A percentile compares a stretch with the other conserved stretches of the same genome.
Evolutionary conservation across 2,797 vertebrate genomes (phyloP).

Genomic region (Schizopygopsis malacanthus): DNA sequence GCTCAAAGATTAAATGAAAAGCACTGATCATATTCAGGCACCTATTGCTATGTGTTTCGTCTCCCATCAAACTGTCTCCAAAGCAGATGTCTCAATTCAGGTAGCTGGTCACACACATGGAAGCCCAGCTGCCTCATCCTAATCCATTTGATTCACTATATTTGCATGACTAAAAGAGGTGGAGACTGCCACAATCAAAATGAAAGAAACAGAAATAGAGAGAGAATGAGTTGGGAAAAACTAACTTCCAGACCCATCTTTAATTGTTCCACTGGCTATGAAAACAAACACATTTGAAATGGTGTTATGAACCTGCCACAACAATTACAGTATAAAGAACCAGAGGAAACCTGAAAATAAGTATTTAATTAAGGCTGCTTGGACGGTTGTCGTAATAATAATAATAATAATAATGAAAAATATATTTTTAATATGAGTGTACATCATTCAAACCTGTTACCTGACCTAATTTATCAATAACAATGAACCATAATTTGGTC

Average conservation of each 20-base stretch:
- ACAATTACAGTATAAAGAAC: not conserved
- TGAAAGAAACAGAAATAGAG: constrained; percentile 33
- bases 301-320: constrained; percentile 37
- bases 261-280: constrained; percentile 53
- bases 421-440: not conserved
- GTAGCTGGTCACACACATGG: constrained; percentile 57
- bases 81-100: constrained; percentile 63
- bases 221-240: not conserved
- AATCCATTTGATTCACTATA: constrained; percentile 60
- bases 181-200: constrained; percentile 40
- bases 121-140: constrained; percentile 53
- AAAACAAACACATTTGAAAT: constrained; percentile 58
- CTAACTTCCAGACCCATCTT: constrained; percentile 44
- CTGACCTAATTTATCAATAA: not conserved
- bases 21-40: constrained; percentile 16
- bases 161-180: constrained; percentile 55
- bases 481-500: not conserved
- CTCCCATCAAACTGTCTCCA: constrained; percentile 39
- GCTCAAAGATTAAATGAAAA: constrained; percentile 15
- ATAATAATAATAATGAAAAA: not conserved
- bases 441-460: not conserved
- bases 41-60: constrained; percentile 30
- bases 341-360: not conserved
- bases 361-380: not conserved
- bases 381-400: not conserved